phyloP scores from a whole-genome alignment of 2,113 vertebrate species.

The Syngnathus floridae region DNA sequence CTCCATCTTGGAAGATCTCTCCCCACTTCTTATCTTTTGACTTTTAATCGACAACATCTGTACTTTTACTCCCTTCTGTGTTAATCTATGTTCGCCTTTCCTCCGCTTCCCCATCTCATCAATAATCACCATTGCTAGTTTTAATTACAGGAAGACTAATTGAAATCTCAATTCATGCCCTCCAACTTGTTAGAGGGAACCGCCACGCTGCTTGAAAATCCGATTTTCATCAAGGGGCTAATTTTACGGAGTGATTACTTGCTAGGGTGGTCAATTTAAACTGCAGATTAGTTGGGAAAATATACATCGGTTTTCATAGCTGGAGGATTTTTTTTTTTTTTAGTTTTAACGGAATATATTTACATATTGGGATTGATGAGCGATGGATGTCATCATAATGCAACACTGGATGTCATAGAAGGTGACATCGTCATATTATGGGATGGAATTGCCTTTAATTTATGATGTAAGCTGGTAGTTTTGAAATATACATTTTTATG shows the following conservation, averaged over 20 bases:
- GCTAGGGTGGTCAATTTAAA: constrained; percentile 21
- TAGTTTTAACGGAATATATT: too few relatives aligned
- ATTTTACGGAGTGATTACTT: constrained; percentile 40
- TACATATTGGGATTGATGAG: background rate
- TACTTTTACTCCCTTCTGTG: constrained; percentile 6
- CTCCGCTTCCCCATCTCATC: constrained; percentile 2
- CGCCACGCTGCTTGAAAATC: constrained; percentile 21
- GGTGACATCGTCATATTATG: background rate
- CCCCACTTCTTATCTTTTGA: background rate
- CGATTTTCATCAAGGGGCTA: constrained; percentile 35
- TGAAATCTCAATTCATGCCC: constrained; percentile 49
- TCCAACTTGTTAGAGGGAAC: constrained; percentile 19
- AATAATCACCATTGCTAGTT: constrained; percentile 46
- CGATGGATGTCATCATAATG: background rate
- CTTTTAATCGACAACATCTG: background rate
- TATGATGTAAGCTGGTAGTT: background rate
- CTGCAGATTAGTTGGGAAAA: constrained; percentile 4
- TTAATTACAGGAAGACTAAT: constrained; percentile 56
- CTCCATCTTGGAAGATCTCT: background rate
- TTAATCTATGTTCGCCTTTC: constrained; percentile 2
- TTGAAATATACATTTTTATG: background rate
- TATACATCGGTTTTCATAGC: constrained; percentile 53
- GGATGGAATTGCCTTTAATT: background rate
- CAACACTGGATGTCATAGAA: background rate
- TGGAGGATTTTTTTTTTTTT: too few relatives aligned